Percentiles rank a stretch among this genome's conserved stretches.
phyloP scores from a whole-genome alignment of 1,140 invertebrate genomes.

The Mesaphorura yosii region DNA sequence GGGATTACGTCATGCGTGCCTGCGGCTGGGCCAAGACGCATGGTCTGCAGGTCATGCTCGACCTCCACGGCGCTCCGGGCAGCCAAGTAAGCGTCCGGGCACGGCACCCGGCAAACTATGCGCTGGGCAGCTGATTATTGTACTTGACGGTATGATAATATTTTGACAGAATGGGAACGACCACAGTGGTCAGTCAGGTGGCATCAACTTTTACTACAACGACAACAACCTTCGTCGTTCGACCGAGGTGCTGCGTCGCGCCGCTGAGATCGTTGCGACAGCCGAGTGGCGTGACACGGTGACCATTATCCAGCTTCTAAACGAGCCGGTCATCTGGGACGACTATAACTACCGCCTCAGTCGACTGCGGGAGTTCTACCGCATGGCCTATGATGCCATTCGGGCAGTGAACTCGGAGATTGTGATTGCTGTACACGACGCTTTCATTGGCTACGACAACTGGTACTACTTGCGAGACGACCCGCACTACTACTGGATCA shows the following conservation, averaged over 20 bases:
- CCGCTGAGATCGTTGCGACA: not conserved
- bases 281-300: slow-evolving; percentile 9
- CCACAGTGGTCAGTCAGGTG: slow-evolving; percentile 9
- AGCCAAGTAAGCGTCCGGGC: slow-evolving; percentile 11
- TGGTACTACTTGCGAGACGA: slow-evolving; percentile 28
- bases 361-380: slow-evolving; percentile 19
- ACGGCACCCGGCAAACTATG: too few species aligned
- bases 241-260: slow-evolving; percentile 4
- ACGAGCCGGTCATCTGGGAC: slow-evolving; percentile 23
- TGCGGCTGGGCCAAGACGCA: slow-evolving; percentile 25
- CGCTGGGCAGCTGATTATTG: not conserved
- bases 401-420: slow-evolving; percentile 14
- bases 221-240: slow-evolving; percentile 10
- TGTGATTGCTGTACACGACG: slow-evolving; percentile 27
- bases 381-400: slow-evolving; percentile 19
- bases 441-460: slow-evolving; percentile 22
- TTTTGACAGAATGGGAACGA: slow-evolving; percentile 17
- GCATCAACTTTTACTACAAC: slow-evolving; percentile 11
- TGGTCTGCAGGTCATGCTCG: slow-evolving; percentile 23
- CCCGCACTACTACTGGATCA: slow-evolving; percentile 19
- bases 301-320: slow-evolving; percentile 14
- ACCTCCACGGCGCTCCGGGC: slow-evolving; percentile 25
- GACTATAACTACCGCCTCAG: slow-evolving; percentile 21
- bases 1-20: slow-evolving; percentile 26
- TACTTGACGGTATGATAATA: not conserved